Percentiles rank a stretch among this genome's conserved stretches.
Conservation (phyloP, 37 sponge, comb jelly and placozoan species). For the Amphimedon queenslandica region DNA sequence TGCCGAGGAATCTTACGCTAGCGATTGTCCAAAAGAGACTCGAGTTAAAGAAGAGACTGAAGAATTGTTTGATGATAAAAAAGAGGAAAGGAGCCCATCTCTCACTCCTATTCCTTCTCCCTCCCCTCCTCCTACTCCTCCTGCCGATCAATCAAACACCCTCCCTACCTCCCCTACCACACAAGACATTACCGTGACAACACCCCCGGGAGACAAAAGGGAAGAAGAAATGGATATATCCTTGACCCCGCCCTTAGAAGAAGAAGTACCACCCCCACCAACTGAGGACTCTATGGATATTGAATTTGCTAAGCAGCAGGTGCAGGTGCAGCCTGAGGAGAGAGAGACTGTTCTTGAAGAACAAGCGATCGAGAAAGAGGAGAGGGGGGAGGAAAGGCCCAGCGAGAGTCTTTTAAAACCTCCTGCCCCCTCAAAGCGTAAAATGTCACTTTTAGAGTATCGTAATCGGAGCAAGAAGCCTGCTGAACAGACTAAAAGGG, state of each 20-base stretch:
- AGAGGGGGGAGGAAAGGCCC: conserved; percentile 9
- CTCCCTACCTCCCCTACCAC: neutral
- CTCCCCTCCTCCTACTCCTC: neutral
- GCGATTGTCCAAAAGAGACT: neutral
- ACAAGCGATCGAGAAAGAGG: neutral
- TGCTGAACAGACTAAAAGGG: conserved; percentile 23
- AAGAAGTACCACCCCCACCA: no score
- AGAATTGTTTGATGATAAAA: neutral
- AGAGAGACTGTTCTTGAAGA: neutral
- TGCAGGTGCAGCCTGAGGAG: no score
- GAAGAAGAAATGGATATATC: neutral
- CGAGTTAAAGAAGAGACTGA: neutral
- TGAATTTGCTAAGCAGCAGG: no score
- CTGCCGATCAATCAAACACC: neutral
- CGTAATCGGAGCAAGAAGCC: conserved; percentile 38
- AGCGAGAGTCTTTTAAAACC: neutral
- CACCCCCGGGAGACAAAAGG: neutral
- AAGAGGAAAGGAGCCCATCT: neutral
- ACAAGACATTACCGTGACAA: neutral
- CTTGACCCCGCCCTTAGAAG: no score
- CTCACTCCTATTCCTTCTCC: neutral
- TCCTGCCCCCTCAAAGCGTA: neutral
- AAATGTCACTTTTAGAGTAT: conserved; percentile 54
- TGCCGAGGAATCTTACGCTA: neutral
- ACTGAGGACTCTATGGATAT: no score